Evolutionary conservation across 2,113 vertebrate genomes (phyloP).

Genomic region (Bos taurus): DNA sequence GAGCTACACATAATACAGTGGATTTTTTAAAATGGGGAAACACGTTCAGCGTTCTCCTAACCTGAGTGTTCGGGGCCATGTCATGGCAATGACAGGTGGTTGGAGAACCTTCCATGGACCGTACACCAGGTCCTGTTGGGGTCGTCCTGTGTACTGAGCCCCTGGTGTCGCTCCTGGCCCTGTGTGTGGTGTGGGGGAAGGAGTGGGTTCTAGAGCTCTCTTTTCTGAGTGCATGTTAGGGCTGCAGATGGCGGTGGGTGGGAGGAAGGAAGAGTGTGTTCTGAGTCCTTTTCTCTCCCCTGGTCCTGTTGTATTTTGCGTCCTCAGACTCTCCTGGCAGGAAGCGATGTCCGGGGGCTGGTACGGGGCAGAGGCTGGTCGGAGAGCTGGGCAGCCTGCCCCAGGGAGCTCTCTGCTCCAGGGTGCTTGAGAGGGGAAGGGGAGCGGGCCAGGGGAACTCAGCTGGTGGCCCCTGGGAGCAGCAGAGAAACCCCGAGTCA

Average conservation of each 20-base stretch:
- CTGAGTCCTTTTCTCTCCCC: not conserved
- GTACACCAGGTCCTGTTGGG: not conserved
- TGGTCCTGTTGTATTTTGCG: not conserved
- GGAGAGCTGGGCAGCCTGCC: not conserved
- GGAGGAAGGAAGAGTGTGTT: not conserved
- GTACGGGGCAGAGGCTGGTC: not conserved
- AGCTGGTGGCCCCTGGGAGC: not conserved
- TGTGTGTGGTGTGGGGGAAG: not conserved
- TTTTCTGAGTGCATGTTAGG: not conserved
- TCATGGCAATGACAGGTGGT: not conserved
- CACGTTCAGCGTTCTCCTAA: not conserved
- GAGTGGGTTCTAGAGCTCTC: not conserved
- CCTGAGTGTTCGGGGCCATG: not conserved
- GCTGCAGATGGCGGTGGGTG: not conserved
- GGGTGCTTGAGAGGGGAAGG: too few relatives aligned
- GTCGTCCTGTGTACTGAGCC: not conserved
- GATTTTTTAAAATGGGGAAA: not conserved
- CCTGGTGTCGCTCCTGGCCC: not conserved
- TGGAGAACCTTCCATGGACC: not conserved
- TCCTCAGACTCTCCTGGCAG: not conserved
- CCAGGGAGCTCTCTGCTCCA: not conserved
- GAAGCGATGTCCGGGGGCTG: not conserved
- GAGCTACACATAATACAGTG: rapidly evolving
- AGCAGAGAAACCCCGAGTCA: not conserved
- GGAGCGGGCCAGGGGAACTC: rapidly evolving